Percentiles rank a stretch among this genome's conserved stretches.
Conservation (phyloP, 1,140 invertebrate genomes). For the Drosophila pachea region DNA sequence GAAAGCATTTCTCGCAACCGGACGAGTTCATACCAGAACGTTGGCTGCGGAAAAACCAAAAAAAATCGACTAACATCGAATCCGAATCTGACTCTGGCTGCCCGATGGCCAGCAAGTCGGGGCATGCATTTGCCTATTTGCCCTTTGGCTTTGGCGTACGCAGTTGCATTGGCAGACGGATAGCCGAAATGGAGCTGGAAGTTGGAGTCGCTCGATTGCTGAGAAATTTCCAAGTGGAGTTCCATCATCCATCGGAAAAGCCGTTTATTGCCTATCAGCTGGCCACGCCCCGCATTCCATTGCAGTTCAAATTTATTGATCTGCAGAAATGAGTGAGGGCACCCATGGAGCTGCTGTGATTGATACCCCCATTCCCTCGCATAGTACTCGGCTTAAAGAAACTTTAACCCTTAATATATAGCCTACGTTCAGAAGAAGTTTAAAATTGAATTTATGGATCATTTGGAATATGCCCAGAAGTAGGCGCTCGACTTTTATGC, state of each 20-base stretch:
- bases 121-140: slow-evolving; percentile 82
- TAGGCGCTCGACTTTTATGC: background rate
- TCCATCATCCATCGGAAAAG: slow-evolving; percentile 68
- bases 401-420: too few species aligned
- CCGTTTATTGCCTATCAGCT: slow-evolving; percentile 44
- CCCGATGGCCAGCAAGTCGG: slow-evolving; percentile 59
- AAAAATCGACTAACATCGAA: too few species aligned
- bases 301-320: slow-evolving; percentile 52
- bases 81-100: slow-evolving; percentile 1
- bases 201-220: slow-evolving; percentile 82
- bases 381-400: too few species aligned
- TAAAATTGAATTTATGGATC: too few species aligned
- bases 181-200: slow-evolving; percentile 86
- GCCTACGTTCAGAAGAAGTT: too few species aligned
- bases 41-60: slow-evolving; percentile 78
- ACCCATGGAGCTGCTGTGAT: too few species aligned
- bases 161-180: slow-evolving; percentile 81
- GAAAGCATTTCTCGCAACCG: slow-evolving; percentile 79
- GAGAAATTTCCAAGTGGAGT: slow-evolving; percentile 80
- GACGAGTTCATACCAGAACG: slow-evolving; percentile 81
- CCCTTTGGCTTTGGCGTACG: slow-evolving; percentile 83
- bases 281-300: slow-evolving; percentile 43
- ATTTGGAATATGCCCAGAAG: too few species aligned
- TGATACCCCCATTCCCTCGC: too few species aligned
- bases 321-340: slow-evolving; percentile 18